Conservation (phyloP, 1,140 invertebrate species). For the Mesaphorura yosii region DNA sequence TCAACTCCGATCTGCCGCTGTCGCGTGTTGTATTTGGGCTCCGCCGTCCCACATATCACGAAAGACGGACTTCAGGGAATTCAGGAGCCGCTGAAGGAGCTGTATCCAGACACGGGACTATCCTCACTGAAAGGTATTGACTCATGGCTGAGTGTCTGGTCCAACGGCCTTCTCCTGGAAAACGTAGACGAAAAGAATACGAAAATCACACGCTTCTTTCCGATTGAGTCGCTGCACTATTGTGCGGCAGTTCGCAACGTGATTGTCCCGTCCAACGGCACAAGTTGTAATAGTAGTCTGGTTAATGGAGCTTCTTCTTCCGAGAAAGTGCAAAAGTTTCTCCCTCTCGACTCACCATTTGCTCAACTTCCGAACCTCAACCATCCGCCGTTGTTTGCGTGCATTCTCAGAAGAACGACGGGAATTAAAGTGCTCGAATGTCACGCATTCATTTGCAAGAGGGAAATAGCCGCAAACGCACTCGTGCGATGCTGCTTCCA, state of each 20-base stretch:
- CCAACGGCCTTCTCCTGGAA: slow-evolving; percentile 87
- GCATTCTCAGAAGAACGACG: slow-evolving; percentile 82
- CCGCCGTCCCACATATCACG: slow-evolving; percentile 90
- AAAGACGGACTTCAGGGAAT: slow-evolving; percentile 96
- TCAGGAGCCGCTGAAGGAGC: slow-evolving; percentile 86
- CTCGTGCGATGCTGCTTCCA: slow-evolving; percentile 88
- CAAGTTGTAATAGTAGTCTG: too few species aligned
- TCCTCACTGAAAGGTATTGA: slow-evolving; percentile 80
- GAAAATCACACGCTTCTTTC: slow-evolving; percentile 91
- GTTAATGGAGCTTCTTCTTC: slow-evolving; percentile 45
- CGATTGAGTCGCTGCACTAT: slow-evolving; percentile 90
- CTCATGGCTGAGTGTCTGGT: slow-evolving; percentile 94
- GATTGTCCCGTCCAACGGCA: slow-evolving; percentile 45
- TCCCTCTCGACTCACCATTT: slow-evolving; percentile 92
- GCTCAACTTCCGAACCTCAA: slow-evolving; percentile 69
- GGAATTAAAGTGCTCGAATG: slow-evolving; percentile 99
- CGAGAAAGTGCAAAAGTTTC: slow-evolving; percentile 47
- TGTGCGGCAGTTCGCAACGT: slow-evolving; percentile 89
- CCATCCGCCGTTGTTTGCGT: slow-evolving; percentile 93
- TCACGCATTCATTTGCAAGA: slow-evolving; percentile 95
- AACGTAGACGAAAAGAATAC: slow-evolving; percentile 93
- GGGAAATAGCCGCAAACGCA: slow-evolving; percentile 87
- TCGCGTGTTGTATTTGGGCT: slow-evolving; percentile 94
- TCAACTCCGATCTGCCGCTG: slow-evolving; percentile 89
- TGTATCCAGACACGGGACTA: slow-evolving; percentile 88